Evolutionary conservation across 2,888 invertebrate genomes (phyloP), one percentile per base, ranked within the genome.

Genomic region (Drosophila atripex): DNA sequence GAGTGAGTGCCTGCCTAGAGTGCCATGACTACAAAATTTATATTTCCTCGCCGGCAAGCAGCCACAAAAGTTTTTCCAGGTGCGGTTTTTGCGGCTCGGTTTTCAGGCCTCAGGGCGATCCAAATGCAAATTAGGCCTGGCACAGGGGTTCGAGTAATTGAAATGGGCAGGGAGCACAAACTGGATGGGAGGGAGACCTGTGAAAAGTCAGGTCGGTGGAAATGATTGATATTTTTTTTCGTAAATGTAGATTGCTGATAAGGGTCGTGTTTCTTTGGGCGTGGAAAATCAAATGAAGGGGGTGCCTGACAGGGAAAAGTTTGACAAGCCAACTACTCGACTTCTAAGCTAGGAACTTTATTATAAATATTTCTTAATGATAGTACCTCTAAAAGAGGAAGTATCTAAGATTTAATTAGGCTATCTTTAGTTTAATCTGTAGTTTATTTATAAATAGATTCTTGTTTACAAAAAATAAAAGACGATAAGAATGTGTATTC

Each of bases 21-120:
- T 49, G 56, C 50, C 70, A 66, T 84, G 80, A 63, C 88, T 85
- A 80, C 83, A 56, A 73, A 78, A 80, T 80, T 71, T 85, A 78
- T 87, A 75, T 80, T 71, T 58, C 75, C 78, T 53, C 68, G 8
- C 39, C 39, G 16, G 14, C 16, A 14, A 28, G 71, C 16, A 50
- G 71, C 56, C 58, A 32, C 52, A 71, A 69, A 71, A 71, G 59
- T 70, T 69, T 71, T 71, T 41, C 51, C 80, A 84, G 80, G 80
- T 63, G 80, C 87, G 80, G 49, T 49, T 18, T 47, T 52, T 73
- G 58, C 64, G 63, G 71, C 59, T n/a, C 18, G 43, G 46, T 28
- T 47, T 55, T 79, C 58, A 71, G 78, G 80, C 84, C 75, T 70
- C 72, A 30, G 80, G 75, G 78, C 78, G 70, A 35, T 61, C 35